A percentile compares a stretch with the other conserved stretches of the same genome.
Conservation (phyloP, 2,113 vertebrate species). For the Apaloderma vittatum region DNA sequence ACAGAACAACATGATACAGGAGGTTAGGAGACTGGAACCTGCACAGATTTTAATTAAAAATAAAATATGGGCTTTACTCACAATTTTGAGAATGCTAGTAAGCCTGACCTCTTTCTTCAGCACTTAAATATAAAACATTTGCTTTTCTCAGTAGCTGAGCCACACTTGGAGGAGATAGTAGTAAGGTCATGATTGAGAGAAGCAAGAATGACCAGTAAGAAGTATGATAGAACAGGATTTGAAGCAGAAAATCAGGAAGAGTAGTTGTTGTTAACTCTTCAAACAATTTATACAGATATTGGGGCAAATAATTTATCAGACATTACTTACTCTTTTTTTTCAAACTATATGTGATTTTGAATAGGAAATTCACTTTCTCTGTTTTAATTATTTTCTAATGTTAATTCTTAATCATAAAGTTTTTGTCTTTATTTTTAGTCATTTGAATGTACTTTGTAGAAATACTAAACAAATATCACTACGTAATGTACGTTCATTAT, state of each 20-base stretch:
- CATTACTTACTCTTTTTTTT: not conserved
- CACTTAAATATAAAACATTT: not conserved
- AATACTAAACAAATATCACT: not conserved
- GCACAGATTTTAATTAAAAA: not conserved
- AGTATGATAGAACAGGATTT: not conserved
- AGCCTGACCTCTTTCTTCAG: not conserved
- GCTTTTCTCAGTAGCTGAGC: not conserved
- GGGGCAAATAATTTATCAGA: not conserved
- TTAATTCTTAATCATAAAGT: not conserved
- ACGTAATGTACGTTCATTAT: not conserved
- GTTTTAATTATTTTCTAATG: not conserved
- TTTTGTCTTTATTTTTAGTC: not conserved
- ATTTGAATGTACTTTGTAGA: not conserved
- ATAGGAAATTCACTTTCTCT: not conserved
- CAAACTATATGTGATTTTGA: not conserved
- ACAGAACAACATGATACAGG: not conserved
- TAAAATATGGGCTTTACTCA: not conserved
- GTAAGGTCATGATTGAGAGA: not conserved
- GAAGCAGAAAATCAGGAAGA: not conserved
- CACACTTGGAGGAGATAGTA: not conserved
- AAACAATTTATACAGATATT: not conserved
- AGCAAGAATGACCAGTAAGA: not conserved
- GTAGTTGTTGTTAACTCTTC: not conserved
- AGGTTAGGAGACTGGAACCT: rapidly evolving
- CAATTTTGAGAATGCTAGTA: not conserved